These are phyloP conservation scores for Podarcis cretensis DNA, from an alignment of 2,113 vertebrate genomes.

Conservation along the genomic window DNA sequence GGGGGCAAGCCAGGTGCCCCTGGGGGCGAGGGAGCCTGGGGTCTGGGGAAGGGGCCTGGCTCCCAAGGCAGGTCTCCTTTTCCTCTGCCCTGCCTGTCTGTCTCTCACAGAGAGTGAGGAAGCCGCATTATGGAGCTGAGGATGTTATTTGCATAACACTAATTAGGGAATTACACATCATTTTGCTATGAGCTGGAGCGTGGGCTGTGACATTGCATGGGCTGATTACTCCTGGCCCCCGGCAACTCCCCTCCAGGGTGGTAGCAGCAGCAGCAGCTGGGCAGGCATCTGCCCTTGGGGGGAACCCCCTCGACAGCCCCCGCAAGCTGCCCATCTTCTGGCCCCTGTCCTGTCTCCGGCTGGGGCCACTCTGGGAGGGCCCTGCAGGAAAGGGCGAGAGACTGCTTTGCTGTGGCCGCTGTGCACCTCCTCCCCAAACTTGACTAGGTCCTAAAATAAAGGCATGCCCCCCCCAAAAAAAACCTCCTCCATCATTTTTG, in stretches of 20 bases:
- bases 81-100: conserved; percentile 25
- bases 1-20: no score
- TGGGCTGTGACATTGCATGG: conserved; percentile 80
- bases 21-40: background rate
- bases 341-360: accelerated
- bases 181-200: conserved; percentile 86
- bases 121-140: conserved; percentile 79
- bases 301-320: no score
- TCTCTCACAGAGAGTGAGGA: conserved; percentile 72
- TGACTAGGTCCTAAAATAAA: background rate
- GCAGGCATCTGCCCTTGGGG: no score
- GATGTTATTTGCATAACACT: conserved; percentile 88
- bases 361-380: background rate
- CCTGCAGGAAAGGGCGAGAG: background rate
- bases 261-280: no score
- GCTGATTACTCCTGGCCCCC: conserved; percentile 71
- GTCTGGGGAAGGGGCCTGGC: background rate
- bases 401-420: background rate
- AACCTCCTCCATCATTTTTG: no score
- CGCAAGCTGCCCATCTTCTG: no score
- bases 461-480: no score
- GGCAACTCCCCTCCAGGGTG: background rate
- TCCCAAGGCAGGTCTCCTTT: background rate
- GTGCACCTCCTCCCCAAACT: background rate
- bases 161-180: conserved; percentile 93